Base-by-base conservation (phyloP, 2,888 invertebrate genomes). In the Iselma pallidipennis region DNA sequence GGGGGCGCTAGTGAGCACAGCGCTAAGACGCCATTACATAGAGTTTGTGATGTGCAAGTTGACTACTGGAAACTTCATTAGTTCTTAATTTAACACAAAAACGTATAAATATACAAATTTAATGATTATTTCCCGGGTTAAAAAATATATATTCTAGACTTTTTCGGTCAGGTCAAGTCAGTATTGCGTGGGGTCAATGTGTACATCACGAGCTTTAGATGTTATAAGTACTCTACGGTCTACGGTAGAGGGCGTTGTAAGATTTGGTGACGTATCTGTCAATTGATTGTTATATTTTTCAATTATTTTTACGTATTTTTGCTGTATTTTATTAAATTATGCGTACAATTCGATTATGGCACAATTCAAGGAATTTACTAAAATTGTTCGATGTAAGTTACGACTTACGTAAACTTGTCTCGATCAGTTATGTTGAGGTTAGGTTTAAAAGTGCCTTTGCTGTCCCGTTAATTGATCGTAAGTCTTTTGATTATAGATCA, bases 361-460 rank as follows among this genome's bases (percentile, higher is more conserved):
- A 45, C 16, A 49, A 33, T 55, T 28, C 28, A 37, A 25, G 16
- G 31, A 49, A 55, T 54, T 21, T 42, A 5, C 49, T 55, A 25
- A 49, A 42, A n/a, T 55, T 50, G 9, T 19, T 28, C 26, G 26
- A 29, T 28, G 14, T 26, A 23, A 25, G 14, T 26, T 23, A 19
- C 12, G 26, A 29, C 12, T 28, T n/a, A 10, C 23, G 7, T n/a
- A 28, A 25, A 6, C n/a, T 50, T 16, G 6, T 16, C 3, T 7
- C 12, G 12, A n/a, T 9, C n/a, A 16, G 59, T 9, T 58, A 48
- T 57, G 59, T 59, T 59, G 64, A 66, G 55, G 63, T 69, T 63
- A 67, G 67, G 59, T 66, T 68, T 31, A 61, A 55, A 55, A 61
- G 26, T 55, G 49, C 50, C 50, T 52, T n/a, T 49, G 56, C 45